Evolutionary conservation across 2,888 invertebrate species (phyloP).

Genomic region (Flabesymbios commensalis): DNA sequence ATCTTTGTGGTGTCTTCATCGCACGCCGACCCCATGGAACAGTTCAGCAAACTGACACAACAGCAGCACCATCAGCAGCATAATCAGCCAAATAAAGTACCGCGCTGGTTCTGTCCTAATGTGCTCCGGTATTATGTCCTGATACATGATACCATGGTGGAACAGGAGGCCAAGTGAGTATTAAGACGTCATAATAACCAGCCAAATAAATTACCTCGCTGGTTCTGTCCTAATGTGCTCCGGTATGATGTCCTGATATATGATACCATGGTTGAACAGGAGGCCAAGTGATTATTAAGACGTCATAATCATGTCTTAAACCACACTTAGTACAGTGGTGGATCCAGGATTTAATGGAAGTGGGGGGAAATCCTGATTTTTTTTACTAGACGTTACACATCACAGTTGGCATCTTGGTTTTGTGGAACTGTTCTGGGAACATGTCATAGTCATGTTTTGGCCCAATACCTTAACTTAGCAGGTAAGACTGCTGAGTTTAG

Average conservation of each 20-base stretch:
- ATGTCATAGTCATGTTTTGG: no score
- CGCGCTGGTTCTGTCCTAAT: constrained; percentile 68
- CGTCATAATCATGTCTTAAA: no score
- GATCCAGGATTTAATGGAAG: no score
- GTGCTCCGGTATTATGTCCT: constrained; percentile 83
- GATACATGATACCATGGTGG: constrained; percentile 76
- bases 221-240: constrained; percentile 73
- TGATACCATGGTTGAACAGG: constrained; percentile 73
- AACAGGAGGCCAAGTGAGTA: constrained; percentile 74
- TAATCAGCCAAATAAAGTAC: constrained; percentile 56
- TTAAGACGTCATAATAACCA: constrained; percentile 21
- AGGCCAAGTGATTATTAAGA: constrained; percentile 70
- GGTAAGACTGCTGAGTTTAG: no score
- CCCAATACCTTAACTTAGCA: no score
- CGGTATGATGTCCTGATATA: constrained; percentile 85
- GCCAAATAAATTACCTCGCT: constrained; percentile 58
- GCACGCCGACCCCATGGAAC: constrained; percentile 73
- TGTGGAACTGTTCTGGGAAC: no score
- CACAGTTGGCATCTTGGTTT: no score
- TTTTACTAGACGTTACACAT: no score
- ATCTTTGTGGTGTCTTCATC: constrained; percentile 67
- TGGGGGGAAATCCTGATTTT: no score
- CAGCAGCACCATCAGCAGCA: constrained; percentile 69
- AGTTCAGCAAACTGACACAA: constrained; percentile 77
- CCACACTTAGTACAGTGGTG: no score